A percentile compares a stretch with the other conserved stretches of the same genome.
Conservation (phyloP, 92 coral and sea anemone genomes). For the Isaurus tuberculatus region DNA sequence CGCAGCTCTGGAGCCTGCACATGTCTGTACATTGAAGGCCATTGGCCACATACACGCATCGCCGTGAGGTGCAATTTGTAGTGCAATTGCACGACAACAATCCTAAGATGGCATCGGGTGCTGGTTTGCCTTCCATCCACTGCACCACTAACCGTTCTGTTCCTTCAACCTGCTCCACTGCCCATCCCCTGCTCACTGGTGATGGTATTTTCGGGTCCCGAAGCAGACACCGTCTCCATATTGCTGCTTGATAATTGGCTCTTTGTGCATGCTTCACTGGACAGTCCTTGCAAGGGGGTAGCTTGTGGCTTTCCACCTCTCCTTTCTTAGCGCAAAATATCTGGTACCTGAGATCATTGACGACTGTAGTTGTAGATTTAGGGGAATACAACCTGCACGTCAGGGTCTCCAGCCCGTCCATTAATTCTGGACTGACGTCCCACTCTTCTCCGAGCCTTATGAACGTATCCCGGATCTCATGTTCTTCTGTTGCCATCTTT, state of each 20-base stretch:
- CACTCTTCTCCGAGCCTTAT: slow-evolving; percentile 57
- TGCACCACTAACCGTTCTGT: not conserved
- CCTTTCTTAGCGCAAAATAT: too few relatives aligned
- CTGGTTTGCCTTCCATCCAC: slow-evolving; percentile 38
- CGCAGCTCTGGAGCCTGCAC: not conserved
- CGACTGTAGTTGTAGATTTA: not conserved
- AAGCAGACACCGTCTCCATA: slow-evolving; percentile 40
- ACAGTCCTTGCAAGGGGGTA: slow-evolving; percentile 47
- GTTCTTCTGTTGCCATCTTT: slow-evolving; percentile 44
- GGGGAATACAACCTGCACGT: slow-evolving; percentile 53
- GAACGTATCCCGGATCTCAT: slow-evolving; percentile 50
- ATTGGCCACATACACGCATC: slow-evolving; percentile 14
- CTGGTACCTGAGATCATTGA: too few relatives aligned
- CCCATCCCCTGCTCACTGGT: slow-evolving; percentile 29
- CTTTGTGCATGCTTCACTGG: slow-evolving; percentile 4
- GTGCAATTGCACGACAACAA: slow-evolving; percentile 35
- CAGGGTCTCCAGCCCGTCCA: slow-evolving; percentile 46
- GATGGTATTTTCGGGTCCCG: slow-evolving; percentile 17
- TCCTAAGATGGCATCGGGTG: slow-evolving; percentile 28
- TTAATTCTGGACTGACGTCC: slow-evolving; percentile 25
- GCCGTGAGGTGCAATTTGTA: slow-evolving; percentile 2
- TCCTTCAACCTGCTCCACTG: not conserved
- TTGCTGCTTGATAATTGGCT: slow-evolving; percentile 47
- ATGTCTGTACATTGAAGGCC: slow-evolving; percentile 17
- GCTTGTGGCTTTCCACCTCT: slow-evolving; percentile 22